Base-by-base conservation (phyloP, 2,113 vertebrate genomes). In the Crotalus helleri region DNA sequence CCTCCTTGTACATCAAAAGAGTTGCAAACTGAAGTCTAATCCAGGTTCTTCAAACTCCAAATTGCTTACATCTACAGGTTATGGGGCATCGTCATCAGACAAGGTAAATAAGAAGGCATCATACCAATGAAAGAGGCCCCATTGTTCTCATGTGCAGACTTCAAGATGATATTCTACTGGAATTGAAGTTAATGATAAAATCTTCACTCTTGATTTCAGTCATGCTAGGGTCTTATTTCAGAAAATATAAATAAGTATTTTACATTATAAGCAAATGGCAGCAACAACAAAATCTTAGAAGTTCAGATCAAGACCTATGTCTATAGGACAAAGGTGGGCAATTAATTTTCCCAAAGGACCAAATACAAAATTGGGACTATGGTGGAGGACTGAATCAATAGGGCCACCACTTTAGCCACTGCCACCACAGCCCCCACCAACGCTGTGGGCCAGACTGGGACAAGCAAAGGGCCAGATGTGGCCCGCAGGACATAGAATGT, bases 1-100 rank as follows among this genome's bases (percentile, higher is more conserved):
- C 4, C 97, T 98, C 33, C 55, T 93, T 23, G 96, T 97, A 21
- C 98, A 98, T 0, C 96, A 97, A 93, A 97, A 90, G 51, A 95
- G 92, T 90, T 98, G 98, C 61, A 97, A 93, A 95, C 85, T 93
- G 57, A 94, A 93, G 21, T 61, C 74, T 4, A 0, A 13, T 9
- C 26, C 2, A 12, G 74, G 86, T 12, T 69, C 87, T 2, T 49
- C 93, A 19, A 49, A 21, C 0, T 0, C 0, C 87, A 94, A 74
- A 59, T 89, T 89, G 49, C 39, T n/a, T 46, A 88, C 91, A 91
- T 89, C 88, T 33, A 12, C 49, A 7, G 44, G 88, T 24, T 91
- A 90, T 91, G 2, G 10, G 2, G 51, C 88, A 59, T n/a, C 85
- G 26, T 24, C 92, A 0, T 61, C 85, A 87, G 90, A 95, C 19